phyloP scores from a whole-genome alignment of 2,888 invertebrate species.

The Gerosis bhagava region DNA sequence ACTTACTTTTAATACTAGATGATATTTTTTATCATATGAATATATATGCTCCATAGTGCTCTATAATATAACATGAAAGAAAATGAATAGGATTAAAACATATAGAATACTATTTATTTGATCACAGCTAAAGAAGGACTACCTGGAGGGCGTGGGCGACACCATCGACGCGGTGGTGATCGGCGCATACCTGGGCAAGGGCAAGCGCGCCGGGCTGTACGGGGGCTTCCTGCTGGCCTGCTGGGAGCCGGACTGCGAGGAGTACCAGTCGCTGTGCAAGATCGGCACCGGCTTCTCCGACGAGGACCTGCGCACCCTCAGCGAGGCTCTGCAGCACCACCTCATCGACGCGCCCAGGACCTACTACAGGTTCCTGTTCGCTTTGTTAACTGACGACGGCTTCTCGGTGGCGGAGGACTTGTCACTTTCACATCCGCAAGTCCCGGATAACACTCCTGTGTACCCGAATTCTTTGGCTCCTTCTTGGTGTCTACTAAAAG shows the following conservation, averaged over 20 bases:
- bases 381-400: too few relatives aligned
- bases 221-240: conserved; percentile 98
- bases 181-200: conserved; percentile 96
- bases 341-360: conserved; percentile 88
- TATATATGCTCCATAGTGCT: too few relatives aligned
- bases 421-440: too few relatives aligned
- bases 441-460: too few relatives aligned
- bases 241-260: conserved; percentile 94
- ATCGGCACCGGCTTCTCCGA: conserved; percentile 98
- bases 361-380: conserved; percentile 92
- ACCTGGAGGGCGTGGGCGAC: conserved; percentile 97
- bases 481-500: too few relatives aligned
- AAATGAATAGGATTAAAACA: too few relatives aligned
- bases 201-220: conserved; percentile 95
- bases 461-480: too few relatives aligned
- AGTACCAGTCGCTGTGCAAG: conserved; percentile 89
- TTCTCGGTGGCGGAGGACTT: too few relatives aligned
- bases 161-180: conserved; percentile 97
- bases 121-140: conserved; percentile 94
- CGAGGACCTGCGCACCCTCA: conserved; percentile 91
- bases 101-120: too few relatives aligned
- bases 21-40: too few relatives aligned
- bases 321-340: conserved; percentile 88
- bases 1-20: too few relatives aligned
- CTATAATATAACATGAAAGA: too few relatives aligned